Conservation (phyloP, 2,113 vertebrate genomes). For the Thunnus maccoyii region DNA sequence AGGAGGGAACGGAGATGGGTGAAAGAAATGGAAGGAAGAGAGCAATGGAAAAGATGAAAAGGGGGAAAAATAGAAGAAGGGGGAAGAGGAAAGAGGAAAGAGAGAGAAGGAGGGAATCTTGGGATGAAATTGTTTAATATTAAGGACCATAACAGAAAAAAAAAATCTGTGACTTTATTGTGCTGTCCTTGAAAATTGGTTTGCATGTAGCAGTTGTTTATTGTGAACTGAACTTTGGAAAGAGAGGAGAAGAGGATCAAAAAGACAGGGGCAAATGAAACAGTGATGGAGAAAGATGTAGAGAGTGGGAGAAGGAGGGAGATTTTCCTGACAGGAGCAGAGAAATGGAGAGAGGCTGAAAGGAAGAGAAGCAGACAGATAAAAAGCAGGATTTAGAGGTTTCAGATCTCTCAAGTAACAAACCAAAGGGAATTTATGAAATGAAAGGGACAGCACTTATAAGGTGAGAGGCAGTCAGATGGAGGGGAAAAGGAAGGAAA, state of each 20-base stretch:
- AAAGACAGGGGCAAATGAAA: not conserved
- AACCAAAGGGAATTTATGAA: slow-evolving; percentile 21
- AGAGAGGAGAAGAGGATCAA: not conserved
- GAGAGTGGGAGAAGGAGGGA: not conserved
- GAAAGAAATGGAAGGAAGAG: not conserved
- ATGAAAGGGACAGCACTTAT: not conserved
- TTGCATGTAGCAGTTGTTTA: not conserved
- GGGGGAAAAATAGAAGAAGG: not conserved
- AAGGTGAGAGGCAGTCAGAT: not conserved
- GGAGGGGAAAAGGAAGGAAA: not conserved
- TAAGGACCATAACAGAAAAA: not conserved
- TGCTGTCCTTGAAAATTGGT: not conserved
- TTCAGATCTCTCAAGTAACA: slow-evolving; percentile 28
- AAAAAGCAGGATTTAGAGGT: slow-evolving; percentile 31
- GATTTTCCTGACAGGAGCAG: slow-evolving; percentile 14
- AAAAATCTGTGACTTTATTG: not conserved
- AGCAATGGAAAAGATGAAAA: slow-evolving; percentile 6
- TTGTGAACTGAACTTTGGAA: slow-evolving; percentile 10
- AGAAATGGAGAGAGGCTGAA: not conserved
- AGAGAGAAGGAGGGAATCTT: not conserved
- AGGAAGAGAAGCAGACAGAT: slow-evolving; percentile 20
- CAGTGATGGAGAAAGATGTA: not conserved
- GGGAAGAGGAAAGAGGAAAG: not conserved
- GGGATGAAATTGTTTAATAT: not conserved
- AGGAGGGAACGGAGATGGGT: slow-evolving; percentile 26